These are phyloP conservation scores for Caenorhabditis angaria DNA, from an alignment of 2,888 invertebrate species.

Conservation along the genomic window DNA sequence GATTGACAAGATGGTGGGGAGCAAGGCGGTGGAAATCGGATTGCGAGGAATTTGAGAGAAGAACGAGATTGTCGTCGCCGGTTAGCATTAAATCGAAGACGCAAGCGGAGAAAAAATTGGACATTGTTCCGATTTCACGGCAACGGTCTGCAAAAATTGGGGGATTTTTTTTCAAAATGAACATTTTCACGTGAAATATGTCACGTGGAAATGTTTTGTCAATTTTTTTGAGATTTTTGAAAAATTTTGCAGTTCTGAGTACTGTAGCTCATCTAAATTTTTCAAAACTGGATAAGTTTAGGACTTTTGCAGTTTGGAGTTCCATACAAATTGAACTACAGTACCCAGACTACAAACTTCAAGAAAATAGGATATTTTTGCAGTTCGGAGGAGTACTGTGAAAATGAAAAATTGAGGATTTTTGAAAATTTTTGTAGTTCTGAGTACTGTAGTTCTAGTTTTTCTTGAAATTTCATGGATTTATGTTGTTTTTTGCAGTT, in stretches of 20 bases:
- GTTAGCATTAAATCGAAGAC: slow-evolving; percentile 77
- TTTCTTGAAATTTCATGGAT: too few relatives aligned
- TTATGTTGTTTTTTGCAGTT: too few relatives aligned
- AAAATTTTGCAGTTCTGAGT: too few relatives aligned
- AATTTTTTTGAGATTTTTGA: too few relatives aligned
- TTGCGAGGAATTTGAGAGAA: slow-evolving; percentile 46
- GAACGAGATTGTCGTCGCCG: slow-evolving; percentile 46
- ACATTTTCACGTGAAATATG: too few relatives aligned
- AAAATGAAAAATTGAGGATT: too few relatives aligned
- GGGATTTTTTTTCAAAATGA: too few relatives aligned
- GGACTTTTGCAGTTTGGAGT: background rate
- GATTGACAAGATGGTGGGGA: slow-evolving; percentile 29
- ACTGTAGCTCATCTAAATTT: background rate
- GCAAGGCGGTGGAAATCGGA: slow-evolving; percentile 48
- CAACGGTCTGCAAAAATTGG: slow-evolving; percentile 73
- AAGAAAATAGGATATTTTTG: too few relatives aligned
- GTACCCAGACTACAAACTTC: background rate
- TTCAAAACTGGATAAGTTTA: background rate
- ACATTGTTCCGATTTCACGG: slow-evolving; percentile 73
- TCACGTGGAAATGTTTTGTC: background rate
- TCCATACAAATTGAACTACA: background rate
- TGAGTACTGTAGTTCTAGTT: too few relatives aligned
- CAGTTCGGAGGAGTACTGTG: too few relatives aligned
- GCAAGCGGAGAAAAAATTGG: slow-evolving; percentile 77
- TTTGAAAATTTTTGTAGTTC: too few relatives aligned